Evolutionary conservation across 2,113 vertebrate genomes (phyloP).

Genomic region (Chaenocephalus aceratus): DNA sequence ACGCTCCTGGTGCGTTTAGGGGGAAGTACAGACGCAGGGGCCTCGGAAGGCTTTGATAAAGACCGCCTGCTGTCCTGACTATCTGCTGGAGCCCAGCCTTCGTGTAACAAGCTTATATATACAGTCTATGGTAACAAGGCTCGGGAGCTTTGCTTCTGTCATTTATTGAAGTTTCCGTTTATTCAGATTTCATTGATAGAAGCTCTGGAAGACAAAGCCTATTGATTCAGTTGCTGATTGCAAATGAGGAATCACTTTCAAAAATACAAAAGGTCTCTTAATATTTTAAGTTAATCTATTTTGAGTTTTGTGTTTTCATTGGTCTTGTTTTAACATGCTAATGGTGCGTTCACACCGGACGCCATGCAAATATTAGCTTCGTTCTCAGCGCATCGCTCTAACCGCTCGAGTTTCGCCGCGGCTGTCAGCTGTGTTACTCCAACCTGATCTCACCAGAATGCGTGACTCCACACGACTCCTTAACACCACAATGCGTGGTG

Average conservation of each 20-base stretch:
- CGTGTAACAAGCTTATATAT: too few species aligned
- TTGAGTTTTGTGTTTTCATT: too few species aligned
- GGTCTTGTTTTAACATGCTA: background rate
- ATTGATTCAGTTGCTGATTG: background rate
- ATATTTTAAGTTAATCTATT: background rate
- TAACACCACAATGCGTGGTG: too few species aligned
- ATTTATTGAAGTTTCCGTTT: background rate
- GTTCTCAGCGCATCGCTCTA: too few species aligned
- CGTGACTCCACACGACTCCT: too few species aligned
- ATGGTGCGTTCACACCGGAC: too few species aligned
- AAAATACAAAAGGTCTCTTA: background rate
- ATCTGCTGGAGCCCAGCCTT: background rate
- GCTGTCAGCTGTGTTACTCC: too few species aligned
- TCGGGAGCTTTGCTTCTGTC: conserved; percentile 12
- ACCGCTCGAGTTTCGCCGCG: too few species aligned
- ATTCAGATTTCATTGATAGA: conserved; percentile 9
- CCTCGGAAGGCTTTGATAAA: conserved; percentile 12
- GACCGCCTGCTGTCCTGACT: background rate
- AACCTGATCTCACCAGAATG: too few species aligned
- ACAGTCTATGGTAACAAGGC: too few species aligned
- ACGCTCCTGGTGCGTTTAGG: too few species aligned
- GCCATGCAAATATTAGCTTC: background rate
- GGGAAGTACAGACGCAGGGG: conserved; percentile 4
- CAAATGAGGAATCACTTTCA: background rate
- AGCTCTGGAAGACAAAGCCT: background rate